These are phyloP conservation scores for Laupala kohalensis DNA, from an alignment of 1,140 invertebrate species.

Conservation along the genomic window DNA sequence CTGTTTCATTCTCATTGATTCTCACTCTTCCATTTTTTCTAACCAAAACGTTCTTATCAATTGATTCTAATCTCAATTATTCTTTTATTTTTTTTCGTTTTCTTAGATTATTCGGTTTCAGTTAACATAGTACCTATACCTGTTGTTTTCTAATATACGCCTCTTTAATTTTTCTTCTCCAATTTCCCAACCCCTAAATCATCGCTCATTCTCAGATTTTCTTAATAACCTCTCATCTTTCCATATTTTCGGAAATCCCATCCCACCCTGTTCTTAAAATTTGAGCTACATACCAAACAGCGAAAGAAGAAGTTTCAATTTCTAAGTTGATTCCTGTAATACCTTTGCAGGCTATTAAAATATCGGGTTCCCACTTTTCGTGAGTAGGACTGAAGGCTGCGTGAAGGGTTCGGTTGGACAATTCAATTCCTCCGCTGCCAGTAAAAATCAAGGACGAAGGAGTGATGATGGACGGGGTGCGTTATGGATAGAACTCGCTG, in stretches of 20 bases:
- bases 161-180: not conserved
- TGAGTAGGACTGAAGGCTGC: no score
- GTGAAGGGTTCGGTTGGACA: not conserved
- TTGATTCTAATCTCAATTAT: no score
- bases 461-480: no score
- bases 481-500: no score
- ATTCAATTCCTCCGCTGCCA: not conserved
- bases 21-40: no score
- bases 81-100: no score
- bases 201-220: not conserved
- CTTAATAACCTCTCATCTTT: not conserved
- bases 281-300: not conserved
- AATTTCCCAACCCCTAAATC: not conserved
- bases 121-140: no score
- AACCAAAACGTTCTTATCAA: no score
- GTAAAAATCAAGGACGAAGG: not conserved
- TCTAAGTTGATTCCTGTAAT: not conserved
- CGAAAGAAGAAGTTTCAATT: not conserved
- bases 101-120: no score
- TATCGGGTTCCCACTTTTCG: not conserved
- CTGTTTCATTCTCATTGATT: no score
- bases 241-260: no score
- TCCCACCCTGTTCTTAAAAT: not conserved
- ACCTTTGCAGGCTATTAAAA: not conserved
- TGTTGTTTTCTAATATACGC: no score